These are phyloP conservation scores for Trachurus trachurus DNA, from an alignment of 2,797 vertebrate species.

Conservation along the genomic window DNA sequence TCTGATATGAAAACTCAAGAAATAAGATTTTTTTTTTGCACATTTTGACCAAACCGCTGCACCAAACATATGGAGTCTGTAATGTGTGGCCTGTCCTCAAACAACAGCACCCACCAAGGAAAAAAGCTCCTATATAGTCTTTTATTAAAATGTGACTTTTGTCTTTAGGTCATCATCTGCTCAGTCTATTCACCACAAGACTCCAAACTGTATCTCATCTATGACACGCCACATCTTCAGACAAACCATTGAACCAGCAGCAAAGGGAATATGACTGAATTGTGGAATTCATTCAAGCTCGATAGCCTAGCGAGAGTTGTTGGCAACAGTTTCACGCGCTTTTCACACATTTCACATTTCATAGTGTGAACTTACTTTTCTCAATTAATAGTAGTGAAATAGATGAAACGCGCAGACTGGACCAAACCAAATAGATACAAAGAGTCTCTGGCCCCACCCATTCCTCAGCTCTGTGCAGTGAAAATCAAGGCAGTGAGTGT, in stretches of 20 bases:
- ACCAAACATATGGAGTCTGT: background rate
- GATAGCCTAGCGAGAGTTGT: background rate
- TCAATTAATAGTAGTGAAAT: slow-evolving; percentile 9
- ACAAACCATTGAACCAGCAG: background rate
- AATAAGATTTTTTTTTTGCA: too few relatives aligned
- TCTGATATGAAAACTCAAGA: slow-evolving; percentile 36
- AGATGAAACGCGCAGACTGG: slow-evolving; percentile 5
- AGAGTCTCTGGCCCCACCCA: background rate
- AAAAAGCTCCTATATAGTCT: too few relatives aligned
- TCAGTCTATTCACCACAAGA: background rate
- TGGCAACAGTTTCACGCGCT: background rate
- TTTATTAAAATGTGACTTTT: background rate
- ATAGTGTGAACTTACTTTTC: too few relatives aligned
- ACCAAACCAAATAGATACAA: background rate
- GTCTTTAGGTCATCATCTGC: background rate
- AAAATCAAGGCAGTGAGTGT: slow-evolving; percentile 29
- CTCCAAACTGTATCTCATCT: background rate
- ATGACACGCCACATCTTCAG: background rate
- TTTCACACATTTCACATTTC: too few relatives aligned
- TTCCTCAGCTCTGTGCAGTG: background rate
- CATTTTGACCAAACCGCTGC: background rate
- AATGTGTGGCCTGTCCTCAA: background rate
- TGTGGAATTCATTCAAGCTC: background rate
- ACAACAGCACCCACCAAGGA: background rate
- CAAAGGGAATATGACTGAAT: background rate